Evolutionary conservation across 2,888 invertebrate genomes (phyloP).

Genomic region (Escarpia spicata): DNA sequence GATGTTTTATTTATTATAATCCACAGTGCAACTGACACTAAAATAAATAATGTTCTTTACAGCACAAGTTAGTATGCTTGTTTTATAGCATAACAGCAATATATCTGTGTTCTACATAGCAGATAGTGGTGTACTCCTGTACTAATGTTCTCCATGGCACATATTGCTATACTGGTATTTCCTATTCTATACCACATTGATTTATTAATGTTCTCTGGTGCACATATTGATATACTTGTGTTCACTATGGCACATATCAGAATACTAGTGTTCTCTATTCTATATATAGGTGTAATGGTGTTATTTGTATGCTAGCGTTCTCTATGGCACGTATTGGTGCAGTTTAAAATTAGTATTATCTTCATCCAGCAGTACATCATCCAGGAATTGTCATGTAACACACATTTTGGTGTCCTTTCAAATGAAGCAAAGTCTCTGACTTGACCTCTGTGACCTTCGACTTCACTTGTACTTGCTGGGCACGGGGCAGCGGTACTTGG

Average conservation of each 20-base stretch:
- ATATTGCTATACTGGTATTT: background rate
- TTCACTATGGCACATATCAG: background rate
- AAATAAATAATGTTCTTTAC: background rate
- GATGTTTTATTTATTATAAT: background rate
- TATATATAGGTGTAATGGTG: background rate
- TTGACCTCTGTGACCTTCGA: background rate
- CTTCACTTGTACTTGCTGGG: slow-evolving; percentile 21
- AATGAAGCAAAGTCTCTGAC: background rate
- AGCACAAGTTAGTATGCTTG: no score
- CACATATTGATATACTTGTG: background rate
- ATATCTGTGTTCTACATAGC: background rate
- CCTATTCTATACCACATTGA: background rate
- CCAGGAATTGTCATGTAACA: background rate
- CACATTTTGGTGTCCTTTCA: background rate
- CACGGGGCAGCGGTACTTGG: slow-evolving; percentile 7
- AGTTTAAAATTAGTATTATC: background rate
- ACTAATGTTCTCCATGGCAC: background rate
- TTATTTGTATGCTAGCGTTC: background rate
- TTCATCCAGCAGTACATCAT: background rate
- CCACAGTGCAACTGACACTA: background rate
- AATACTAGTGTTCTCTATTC: background rate
- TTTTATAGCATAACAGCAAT: background rate
- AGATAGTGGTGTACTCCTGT: no score
- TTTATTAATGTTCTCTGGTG: background rate
- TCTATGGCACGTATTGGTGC: background rate